These are phyloP conservation scores for Procavia capensis DNA, from an alignment of 2,113 vertebrate genomes.

Conservation along the genomic window DNA sequence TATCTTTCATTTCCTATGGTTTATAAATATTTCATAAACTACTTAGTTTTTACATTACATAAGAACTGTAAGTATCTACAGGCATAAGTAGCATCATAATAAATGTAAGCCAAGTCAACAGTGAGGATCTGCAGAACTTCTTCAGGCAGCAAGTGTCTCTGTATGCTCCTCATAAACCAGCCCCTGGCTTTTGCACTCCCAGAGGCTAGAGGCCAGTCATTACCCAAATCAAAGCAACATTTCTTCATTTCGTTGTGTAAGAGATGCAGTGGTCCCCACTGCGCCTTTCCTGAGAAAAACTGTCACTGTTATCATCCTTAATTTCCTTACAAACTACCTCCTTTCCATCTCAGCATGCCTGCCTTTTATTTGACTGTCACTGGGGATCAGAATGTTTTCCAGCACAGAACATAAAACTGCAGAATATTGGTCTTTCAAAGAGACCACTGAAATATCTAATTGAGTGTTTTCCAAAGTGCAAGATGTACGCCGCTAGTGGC, in stretches of 20 bases:
- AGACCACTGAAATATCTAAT: background rate
- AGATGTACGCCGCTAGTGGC: background rate
- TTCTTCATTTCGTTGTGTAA: background rate
- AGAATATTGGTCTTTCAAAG: background rate
- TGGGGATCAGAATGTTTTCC: background rate
- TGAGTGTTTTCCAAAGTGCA: background rate
- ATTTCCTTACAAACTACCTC: background rate
- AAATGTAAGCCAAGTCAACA: background rate
- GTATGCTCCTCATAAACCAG: background rate
- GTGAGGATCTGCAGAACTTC: background rate
- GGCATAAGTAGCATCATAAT: background rate
- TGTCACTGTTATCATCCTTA: background rate
- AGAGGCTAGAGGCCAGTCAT: background rate
- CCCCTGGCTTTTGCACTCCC: background rate
- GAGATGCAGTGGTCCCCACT: background rate
- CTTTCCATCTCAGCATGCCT: background rate
- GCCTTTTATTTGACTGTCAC: background rate
- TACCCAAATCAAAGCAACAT: background rate
- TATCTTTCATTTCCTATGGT: background rate
- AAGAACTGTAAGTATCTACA: background rate
- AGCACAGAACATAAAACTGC: background rate
- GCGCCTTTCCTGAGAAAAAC: background rate
- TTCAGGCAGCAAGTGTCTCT: background rate
- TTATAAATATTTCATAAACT: slow-evolving; percentile 18
- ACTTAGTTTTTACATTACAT: background rate